Percentiles rank a stretch among this genome's conserved stretches.
These are phyloP conservation scores for Anseranas semipalmata DNA, from an alignment of 2,113 vertebrate genomes.

Conservation along the genomic window DNA sequence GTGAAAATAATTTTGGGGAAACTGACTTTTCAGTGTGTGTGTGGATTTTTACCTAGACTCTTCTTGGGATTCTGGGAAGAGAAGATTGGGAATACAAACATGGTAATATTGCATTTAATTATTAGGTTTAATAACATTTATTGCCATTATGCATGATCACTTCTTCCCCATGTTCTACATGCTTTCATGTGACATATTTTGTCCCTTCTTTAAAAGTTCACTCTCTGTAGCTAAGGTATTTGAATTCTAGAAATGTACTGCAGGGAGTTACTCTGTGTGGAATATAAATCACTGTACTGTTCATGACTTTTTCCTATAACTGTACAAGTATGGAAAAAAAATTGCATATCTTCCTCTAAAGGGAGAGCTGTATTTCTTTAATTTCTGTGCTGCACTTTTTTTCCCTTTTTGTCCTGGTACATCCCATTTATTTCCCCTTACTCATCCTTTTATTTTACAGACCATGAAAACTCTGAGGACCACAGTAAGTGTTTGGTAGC, in stretches of 20 bases:
- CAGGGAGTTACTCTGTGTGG: neutral
- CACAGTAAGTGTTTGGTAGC: neutral
- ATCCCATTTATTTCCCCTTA: neutral
- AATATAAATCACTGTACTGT: neutral
- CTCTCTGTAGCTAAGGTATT: neutral
- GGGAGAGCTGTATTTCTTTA: neutral
- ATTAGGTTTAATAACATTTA: neutral
- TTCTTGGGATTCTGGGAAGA: neutral
- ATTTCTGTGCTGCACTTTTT: neutral
- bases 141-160: neutral
- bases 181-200: neutral
- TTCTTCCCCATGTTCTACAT: neutral
- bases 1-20: neutral
- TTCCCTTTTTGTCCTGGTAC: neutral
- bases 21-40: fast-evolving
- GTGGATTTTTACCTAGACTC: neutral
- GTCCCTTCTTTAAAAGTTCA: neutral
- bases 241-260: neutral
- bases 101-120: neutral
- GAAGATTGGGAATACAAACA: neutral
- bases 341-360: neutral
- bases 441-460: constrained; percentile 3
- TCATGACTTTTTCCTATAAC: neutral
- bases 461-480: neutral
- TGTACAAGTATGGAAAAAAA: neutral